Conservation (phyloP, 2,888 invertebrate species). For the Agrochola lota region DNA sequence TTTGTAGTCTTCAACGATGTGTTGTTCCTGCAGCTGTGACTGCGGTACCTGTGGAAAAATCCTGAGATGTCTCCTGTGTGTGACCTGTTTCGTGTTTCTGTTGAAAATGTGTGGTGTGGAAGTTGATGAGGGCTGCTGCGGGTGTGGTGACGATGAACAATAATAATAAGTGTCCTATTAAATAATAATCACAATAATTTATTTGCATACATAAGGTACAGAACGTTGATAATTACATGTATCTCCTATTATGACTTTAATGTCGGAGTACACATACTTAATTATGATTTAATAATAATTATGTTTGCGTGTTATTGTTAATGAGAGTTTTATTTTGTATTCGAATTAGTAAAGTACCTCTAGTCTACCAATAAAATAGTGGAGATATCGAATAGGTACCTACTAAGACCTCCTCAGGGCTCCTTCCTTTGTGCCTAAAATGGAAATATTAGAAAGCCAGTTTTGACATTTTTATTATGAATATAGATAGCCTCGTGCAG, state of each 20-base stretch:
- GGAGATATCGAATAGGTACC: not conserved
- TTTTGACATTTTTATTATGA: too few relatives aligned
- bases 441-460: too few relatives aligned
- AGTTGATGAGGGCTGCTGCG: slow-evolving; percentile 79
- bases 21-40: slow-evolving; percentile 78
- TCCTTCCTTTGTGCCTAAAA: too few relatives aligned
- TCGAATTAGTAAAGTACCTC: not conserved
- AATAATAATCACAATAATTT: slow-evolving; percentile 7
- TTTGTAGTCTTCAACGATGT: slow-evolving; percentile 73
- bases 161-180: slow-evolving; percentile 24
- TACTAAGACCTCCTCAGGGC: too few relatives aligned
- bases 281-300: slow-evolving; percentile 16
- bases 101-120: slow-evolving; percentile 83
- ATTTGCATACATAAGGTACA: too few relatives aligned
- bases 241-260: too few relatives aligned
- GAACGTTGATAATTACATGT: too few relatives aligned
- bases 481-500: too few relatives aligned
- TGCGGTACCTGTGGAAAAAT: slow-evolving; percentile 82
- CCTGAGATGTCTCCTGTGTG: slow-evolving; percentile 80
- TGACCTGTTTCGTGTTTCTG: slow-evolving; percentile 80
- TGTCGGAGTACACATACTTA: too few relatives aligned
- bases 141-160: slow-evolving; percentile 62
- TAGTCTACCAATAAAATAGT: not conserved
- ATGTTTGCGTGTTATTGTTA: slow-evolving; percentile 10
- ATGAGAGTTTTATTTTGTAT: slow-evolving; percentile 43